Conservation (phyloP, 2,888 invertebrate species). For the Drosophila mettleri region DNA sequence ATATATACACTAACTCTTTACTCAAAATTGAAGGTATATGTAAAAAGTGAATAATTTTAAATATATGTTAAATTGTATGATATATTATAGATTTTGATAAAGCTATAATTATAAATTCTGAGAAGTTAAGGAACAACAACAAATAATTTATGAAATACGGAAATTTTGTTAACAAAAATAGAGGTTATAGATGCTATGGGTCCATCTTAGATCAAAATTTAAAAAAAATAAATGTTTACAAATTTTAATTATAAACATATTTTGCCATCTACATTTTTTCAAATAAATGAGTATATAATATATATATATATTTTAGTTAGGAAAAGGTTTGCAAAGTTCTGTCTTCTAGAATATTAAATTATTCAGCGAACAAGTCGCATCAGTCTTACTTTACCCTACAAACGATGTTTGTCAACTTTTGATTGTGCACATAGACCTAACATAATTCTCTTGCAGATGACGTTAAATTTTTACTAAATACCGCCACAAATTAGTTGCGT, state of each 20-base stretch:
- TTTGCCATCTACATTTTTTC: too few relatives aligned
- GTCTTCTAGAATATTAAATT: too few relatives aligned
- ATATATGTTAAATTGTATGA: background rate
- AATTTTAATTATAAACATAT: background rate
- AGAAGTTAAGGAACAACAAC: too few relatives aligned
- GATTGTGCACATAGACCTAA: conserved; percentile 40
- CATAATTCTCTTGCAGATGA: conserved; percentile 61
- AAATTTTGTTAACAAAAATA: background rate
- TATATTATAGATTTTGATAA: background rate
- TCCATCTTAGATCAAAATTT: background rate
- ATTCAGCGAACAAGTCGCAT: background rate
- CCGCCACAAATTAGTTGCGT: conserved; percentile 35
- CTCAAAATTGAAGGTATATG: too few relatives aligned
- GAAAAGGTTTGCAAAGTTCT: background rate
- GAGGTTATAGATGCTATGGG: too few relatives aligned
- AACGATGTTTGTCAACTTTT: background rate
- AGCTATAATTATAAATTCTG: background rate
- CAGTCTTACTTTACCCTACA: background rate
- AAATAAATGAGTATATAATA: too few relatives aligned
- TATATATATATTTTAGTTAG: too few relatives aligned
- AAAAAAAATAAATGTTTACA: background rate
- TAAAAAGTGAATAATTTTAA: background rate
- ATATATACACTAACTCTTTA: background rate
- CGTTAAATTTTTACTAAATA: conserved; percentile 27
- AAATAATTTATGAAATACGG: too few relatives aligned